Evolutionary conservation across 37 sponge, comb jelly and placozoan genomes (phyloP).

Genomic region (Spongilla lacustris): DNA sequence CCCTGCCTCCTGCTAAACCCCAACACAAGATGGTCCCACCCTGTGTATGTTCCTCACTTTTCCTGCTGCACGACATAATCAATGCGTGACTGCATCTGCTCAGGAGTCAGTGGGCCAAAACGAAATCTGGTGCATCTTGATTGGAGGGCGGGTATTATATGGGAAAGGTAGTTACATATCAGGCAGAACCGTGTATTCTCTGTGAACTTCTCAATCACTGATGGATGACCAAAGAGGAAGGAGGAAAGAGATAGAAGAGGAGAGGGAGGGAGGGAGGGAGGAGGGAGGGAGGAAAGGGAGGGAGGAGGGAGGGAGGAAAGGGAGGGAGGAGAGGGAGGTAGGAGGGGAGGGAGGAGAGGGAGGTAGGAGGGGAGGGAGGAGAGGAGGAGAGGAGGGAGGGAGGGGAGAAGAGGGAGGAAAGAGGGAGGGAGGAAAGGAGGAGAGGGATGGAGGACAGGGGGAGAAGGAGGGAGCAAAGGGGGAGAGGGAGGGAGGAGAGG

Average conservation of each 20-base stretch:
- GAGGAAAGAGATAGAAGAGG: not conserved
- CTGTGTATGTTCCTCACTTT: conserved; percentile 27
- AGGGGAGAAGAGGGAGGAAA: not conserved
- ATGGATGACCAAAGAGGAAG: too few relatives aligned
- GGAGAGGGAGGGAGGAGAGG: too few relatives aligned
- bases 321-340: too few relatives aligned
- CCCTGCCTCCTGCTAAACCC: not conserved
- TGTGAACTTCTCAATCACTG: conserved; percentile 95
- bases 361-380: not conserved
- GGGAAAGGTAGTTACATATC: conserved; percentile 96
- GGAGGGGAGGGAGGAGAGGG: too few relatives aligned
- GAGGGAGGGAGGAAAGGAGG: not conserved
- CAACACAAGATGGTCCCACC: not conserved
- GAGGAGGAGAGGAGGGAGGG: not conserved
- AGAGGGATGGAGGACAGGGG: not conserved
- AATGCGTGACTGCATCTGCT: conserved; percentile 84
- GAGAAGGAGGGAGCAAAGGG: too few relatives aligned
- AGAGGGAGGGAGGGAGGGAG: not conserved
- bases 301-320: too few relatives aligned
- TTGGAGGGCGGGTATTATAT: conserved; percentile 97
- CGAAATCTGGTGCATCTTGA: conserved; percentile 96
- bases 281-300: not conserved
- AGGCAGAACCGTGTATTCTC: conserved; percentile 97
- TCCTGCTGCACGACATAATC: conserved; percentile 85
- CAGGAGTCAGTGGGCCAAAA: conserved; percentile 89